Evolutionary conservation across 2,888 invertebrate genomes (phyloP).

Genomic region (Rhimphoctona megacephalus): DNA sequence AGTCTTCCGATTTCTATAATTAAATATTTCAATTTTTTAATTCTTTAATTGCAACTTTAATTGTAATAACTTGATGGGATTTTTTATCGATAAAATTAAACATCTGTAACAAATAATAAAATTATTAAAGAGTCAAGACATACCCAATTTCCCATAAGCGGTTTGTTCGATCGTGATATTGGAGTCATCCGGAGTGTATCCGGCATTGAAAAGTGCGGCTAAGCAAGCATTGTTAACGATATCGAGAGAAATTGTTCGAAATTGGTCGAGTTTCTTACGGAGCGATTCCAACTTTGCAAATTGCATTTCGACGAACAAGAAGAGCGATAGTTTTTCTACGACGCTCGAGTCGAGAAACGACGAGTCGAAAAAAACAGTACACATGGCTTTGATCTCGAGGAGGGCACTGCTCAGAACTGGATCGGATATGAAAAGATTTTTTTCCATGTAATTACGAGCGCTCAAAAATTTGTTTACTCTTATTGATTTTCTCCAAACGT

Average conservation of each 20-base stretch:
- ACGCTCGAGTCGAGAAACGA: constrained; percentile 87
- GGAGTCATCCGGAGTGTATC: constrained; percentile 92
- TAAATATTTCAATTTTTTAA: no score
- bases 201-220: constrained; percentile 90
- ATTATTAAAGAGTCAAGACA: constrained; percentile 12
- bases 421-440: constrained; percentile 91
- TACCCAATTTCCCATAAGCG: constrained; percentile 78
- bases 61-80: no score
- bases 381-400: constrained; percentile 89
- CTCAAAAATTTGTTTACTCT: constrained; percentile 89
- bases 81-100: no score
- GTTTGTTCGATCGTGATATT: constrained; percentile 83
- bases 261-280: constrained; percentile 84
- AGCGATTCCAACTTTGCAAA: constrained; percentile 85
- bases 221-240: constrained; percentile 90
- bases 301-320: constrained; percentile 89
- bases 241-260: constrained; percentile 86
- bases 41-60: no score
- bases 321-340: constrained; percentile 87
- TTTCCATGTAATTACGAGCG: constrained; percentile 87
- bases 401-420: constrained; percentile 90
- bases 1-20: no score
- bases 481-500: constrained; percentile 92
- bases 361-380: constrained; percentile 87
- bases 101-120: neutral